Percentiles rank a stretch among this genome's conserved stretches.
Conservation (phyloP, 2,888 invertebrate species). For the Mamestra brassicae region DNA sequence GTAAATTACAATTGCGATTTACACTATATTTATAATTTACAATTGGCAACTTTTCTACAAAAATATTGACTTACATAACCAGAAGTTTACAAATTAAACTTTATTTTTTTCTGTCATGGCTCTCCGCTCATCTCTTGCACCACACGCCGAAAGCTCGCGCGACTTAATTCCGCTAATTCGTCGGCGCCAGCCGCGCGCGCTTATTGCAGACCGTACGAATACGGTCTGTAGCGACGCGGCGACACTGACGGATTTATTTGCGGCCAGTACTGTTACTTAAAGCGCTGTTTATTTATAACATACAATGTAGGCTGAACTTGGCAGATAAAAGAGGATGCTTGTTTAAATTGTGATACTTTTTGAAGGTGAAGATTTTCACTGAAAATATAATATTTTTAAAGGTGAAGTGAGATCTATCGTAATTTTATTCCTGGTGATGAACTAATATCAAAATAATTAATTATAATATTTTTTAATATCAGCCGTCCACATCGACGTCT, state of each 20-base stretch:
- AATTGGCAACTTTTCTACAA: too few relatives aligned
- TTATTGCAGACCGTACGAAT: slow-evolving; percentile 45
- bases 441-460: slow-evolving; percentile 33
- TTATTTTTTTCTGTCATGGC: slow-evolving; percentile 1
- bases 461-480: slow-evolving; percentile 30
- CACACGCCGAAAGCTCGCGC: slow-evolving; percentile 55
- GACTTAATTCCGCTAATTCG: slow-evolving; percentile 61
- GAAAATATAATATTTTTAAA: neutral
- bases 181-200: slow-evolving; percentile 45
- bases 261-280: slow-evolving; percentile 51
- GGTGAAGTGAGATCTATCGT: slow-evolving; percentile 20
- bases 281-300: slow-evolving; percentile 18
- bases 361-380: neutral
- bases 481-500: slow-evolving; percentile 13
- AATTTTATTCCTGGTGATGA: slow-evolving; percentile 24
- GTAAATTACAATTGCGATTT: too few relatives aligned
- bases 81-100: neutral
- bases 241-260: slow-evolving; percentile 64
- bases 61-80: neutral
- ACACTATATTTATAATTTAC: too few relatives aligned
- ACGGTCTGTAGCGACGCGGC: slow-evolving; percentile 10
- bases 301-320: slow-evolving; percentile 21
- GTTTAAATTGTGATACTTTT: neutral
- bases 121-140: slow-evolving; percentile 15
- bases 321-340: neutral